Evolutionary conservation across 1,140 invertebrate species (phyloP), one percentile per base, ranked within the genome.

Genomic region (Bemisia tabaci): DNA sequence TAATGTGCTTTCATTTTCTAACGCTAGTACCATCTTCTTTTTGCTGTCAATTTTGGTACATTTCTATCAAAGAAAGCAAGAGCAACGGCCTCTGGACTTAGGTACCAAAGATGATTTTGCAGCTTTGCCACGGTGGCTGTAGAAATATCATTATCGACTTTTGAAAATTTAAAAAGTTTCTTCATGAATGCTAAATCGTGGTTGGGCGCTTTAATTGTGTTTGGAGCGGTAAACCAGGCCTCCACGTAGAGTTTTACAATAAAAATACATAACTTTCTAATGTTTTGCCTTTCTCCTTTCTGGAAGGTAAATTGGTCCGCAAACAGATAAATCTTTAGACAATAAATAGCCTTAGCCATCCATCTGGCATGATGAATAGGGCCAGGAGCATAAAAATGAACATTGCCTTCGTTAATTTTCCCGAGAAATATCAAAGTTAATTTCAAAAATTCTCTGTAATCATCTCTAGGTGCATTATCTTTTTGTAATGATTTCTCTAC

Each of bases 91-190:
- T 75, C 72, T 67, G 72, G 66, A 21, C 68, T 71, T 58, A 74
- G 67, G 64, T 73, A 75, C 73, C 72, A 76, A 48, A 75, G 68
- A 70, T 74, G 74, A 62, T 68, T 67, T 27, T 63, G 65, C 24
- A 74, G 69, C 66, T 73, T 72, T 39, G 68, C 67, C 60, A 72
- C 59, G 17, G 69, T 69, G 24, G 65, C 66, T 67, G 68, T 69
- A 12, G 74, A 63, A 22, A 63, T 2, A 60, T 70, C 58, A 22
- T 22, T 63, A 63, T 2, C 62, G n/a, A 63, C 26, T 21, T n/a
- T 27, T 12, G 39, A 58, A 59, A 59, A 67, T n/a, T 58, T 1
- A 22, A 23, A 60, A 24, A 62, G 59, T 9, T 67, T 24, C 48
- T 66, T 68, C 23, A 68, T 66, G 60, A 66, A 68, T 27, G 22